A percentile compares a stretch with the other conserved stretches of the same genome.
Conservation (phyloP, 2,113 vertebrate genomes). For the Caranx ignobilis region DNA sequence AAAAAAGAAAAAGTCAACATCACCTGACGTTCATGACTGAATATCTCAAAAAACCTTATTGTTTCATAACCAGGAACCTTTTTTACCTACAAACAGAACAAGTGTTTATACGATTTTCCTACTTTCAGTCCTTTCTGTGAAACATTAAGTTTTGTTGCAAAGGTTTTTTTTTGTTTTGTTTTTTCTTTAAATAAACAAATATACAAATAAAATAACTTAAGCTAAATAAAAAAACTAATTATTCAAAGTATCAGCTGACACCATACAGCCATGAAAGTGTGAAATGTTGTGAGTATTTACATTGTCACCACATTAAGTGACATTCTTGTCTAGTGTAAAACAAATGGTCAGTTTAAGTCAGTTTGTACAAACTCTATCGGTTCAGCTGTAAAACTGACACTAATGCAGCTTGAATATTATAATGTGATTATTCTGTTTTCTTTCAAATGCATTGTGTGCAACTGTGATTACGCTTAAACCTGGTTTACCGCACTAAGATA, state of each 20-base stretch:
- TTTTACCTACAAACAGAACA: slow-evolving; percentile 2
- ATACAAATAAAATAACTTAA: too few relatives aligned
- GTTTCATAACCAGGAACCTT: background rate
- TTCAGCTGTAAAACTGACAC: background rate
- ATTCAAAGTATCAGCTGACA: background rate
- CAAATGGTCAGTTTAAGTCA: background rate
- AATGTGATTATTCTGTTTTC: background rate
- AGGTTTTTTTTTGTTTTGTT: background rate
- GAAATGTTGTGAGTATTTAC: slow-evolving; percentile 15
- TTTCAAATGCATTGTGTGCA: background rate
- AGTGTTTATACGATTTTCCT: background rate
- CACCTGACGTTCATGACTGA: background rate
- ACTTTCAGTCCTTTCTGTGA: background rate
- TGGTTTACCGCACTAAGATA: background rate
- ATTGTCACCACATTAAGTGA: background rate
- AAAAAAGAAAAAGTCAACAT: background rate
- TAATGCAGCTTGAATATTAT: background rate
- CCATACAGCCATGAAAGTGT: background rate
- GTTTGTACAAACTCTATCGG: slow-evolving; percentile 11
- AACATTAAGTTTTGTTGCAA: background rate
- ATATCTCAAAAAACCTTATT: background rate
- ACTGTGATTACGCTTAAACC: background rate
- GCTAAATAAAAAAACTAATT: too few relatives aligned
- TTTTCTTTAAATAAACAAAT: too few relatives aligned
- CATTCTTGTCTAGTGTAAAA: background rate